Base-by-base conservation (phyloP, 2,797 vertebrate genomes). In the Clarias fuscus region DNA sequence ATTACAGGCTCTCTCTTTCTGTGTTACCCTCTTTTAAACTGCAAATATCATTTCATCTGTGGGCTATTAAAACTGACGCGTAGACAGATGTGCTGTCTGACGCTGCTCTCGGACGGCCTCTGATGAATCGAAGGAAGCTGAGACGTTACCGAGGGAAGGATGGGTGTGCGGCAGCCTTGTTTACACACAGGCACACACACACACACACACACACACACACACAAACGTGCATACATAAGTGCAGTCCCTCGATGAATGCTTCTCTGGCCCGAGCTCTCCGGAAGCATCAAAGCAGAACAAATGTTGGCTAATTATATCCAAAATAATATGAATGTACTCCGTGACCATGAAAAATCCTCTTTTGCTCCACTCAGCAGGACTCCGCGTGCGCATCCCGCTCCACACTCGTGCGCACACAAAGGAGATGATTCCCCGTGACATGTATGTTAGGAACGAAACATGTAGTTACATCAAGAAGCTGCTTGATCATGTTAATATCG, bases 271-370 rank as follows among this genome's bases (percentile, higher is more conserved):
- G 61, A 89, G 86, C 84, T 85, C 71, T 62, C 84, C 68, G 56
- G 82, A 89, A 90, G 86, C 89, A 90, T 89, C 86, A 87, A 88
- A 86, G 88, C 85, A 85, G 88, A 90, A 90, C 89, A 90, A 90
- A 90, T 88, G 77, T 85, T 58, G 71, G 85, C 88, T 90, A 90
- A 90, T 90, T 90, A 90, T 90, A 86, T 87, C 88, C 84, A 83
- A 90, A 89, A 89, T 85, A 90, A 88, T 84, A 87, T 76, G 80
- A 84, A 85, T 85, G 86, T 83, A 62, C 43, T 83, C 86, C 73
- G 70, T 90, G 88, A 86, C 86, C 88, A 82, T 90, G 86, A 90
- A 87, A 87, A 86, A 88, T 85, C 83, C 86, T 79, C 81, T n/a
- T 88, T 86, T 80, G 85, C 84, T 88, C 85, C 58, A 17, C 85